A percentile compares a stretch with the other conserved stretches of the same genome.
These are phyloP conservation scores for Frankliniella fusca DNA, from an alignment of 2,888 invertebrate genomes.

Conservation along the genomic window DNA sequence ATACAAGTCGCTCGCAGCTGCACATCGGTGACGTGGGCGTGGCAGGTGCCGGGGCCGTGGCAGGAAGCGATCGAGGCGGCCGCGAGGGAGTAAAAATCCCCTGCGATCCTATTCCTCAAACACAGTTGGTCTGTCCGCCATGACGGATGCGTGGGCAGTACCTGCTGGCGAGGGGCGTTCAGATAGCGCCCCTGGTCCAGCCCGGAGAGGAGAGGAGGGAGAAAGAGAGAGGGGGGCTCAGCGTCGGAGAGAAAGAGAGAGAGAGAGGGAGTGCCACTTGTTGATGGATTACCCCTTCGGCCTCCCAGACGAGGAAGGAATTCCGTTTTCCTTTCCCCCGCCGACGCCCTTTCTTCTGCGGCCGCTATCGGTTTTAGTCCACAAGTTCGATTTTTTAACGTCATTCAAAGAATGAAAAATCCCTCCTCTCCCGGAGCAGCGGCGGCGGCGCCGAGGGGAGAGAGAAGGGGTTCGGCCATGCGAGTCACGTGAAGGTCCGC, in stretches of 20 bases:
- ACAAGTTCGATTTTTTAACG: too few species aligned
- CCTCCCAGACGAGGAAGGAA: neutral
- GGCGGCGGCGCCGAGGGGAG: neutral
- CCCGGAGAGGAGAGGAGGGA: neutral
- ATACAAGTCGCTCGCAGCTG: too few species aligned
- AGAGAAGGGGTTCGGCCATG: too few species aligned
- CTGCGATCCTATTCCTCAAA: constrained; percentile 2
- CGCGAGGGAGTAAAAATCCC: neutral
- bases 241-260: neutral
- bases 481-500: too few species aligned
- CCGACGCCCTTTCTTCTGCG: too few species aligned
- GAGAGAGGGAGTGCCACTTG: constrained; percentile 18
- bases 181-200: neutral
- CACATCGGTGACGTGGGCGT: neutral
- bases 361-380: too few species aligned
- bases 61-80: neutral
- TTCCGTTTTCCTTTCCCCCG: neutral
- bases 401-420: too few species aligned
- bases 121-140: constrained; percentile 9
- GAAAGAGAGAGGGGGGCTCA: neutral
- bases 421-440: too few species aligned
- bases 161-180: neutral
- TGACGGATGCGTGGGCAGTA: constrained; percentile 18
- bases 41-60: neutral
- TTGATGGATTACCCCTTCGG: constrained; percentile 6